Conservation (phyloP, 2,888 invertebrate genomes). For the Drosophila yooni region DNA sequence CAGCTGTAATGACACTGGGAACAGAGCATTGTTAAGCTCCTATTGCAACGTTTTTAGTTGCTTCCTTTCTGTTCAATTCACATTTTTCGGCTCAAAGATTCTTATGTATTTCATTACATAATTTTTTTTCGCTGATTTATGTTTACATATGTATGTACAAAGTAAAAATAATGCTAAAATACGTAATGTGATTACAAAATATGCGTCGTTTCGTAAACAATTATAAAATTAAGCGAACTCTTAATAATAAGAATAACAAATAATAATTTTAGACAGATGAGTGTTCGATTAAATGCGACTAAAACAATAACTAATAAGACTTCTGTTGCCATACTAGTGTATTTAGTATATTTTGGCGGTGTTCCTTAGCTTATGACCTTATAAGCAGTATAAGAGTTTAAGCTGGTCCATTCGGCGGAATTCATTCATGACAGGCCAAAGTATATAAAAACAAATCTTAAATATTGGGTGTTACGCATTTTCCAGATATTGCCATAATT, state of each 20-base stretch:
- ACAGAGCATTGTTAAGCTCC: background rate
- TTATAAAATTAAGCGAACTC: background rate
- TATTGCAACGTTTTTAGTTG: background rate
- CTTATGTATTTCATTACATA: background rate
- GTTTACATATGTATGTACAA: slow-evolving; percentile 1
- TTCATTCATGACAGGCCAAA: background rate
- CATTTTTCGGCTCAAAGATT: background rate
- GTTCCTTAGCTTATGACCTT: background rate
- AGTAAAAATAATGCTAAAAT: background rate
- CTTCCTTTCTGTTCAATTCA: background rate
- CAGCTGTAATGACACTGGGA: background rate
- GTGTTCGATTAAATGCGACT: background rate
- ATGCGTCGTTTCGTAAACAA: background rate
- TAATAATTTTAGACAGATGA: background rate
- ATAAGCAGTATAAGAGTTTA: background rate
- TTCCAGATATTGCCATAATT: background rate
- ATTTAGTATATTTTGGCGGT: background rate
- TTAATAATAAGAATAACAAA: background rate
- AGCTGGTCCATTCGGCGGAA: background rate
- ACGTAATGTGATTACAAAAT: background rate
- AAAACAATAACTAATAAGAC: slow-evolving; percentile 4
- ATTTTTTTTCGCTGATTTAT: background rate
- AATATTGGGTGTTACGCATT: background rate
- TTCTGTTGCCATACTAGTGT: background rate
- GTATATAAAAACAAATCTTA: background rate